Conservation (phyloP, 2,888 invertebrate genomes). For the Caprella mutica region DNA sequence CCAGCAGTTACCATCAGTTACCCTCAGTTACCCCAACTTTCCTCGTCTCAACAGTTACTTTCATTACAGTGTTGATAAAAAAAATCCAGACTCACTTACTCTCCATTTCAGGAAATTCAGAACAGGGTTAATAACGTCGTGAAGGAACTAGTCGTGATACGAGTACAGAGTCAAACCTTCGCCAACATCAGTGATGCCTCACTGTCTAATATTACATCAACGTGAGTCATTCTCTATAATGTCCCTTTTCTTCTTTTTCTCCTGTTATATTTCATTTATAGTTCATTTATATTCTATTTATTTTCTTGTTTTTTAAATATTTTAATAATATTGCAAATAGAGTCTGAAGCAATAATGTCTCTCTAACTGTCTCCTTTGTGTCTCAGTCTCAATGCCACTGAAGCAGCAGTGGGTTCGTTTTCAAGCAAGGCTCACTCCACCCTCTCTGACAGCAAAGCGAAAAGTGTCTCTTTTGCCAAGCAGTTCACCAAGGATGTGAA, state of each 20-base stretch:
- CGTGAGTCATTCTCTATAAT: too few species aligned
- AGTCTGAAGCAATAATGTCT: too few species aligned
- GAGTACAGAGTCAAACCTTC: constrained; percentile 30
- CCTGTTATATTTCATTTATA: too few species aligned
- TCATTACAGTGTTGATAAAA: too few species aligned
- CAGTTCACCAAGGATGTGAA: constrained; percentile 24
- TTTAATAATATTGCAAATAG: too few species aligned
- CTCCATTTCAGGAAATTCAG: constrained; percentile 23
- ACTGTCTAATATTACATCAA: constrained; percentile 21
- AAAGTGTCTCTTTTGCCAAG: constrained; percentile 24
- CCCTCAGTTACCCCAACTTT: too few species aligned
- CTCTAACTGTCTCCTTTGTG: background rate
- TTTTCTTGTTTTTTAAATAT: too few species aligned
- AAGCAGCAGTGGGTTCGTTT: constrained; percentile 15
- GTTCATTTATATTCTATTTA: too few species aligned
- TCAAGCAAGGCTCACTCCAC: constrained; percentile 10
- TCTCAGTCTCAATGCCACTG: constrained; percentile 27
- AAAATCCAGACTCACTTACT: too few species aligned
- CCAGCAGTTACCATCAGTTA: too few species aligned
- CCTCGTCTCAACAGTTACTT: too few species aligned
- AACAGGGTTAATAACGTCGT: constrained; percentile 31
- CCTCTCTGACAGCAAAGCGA: constrained; percentile 12
- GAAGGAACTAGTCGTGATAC: constrained; percentile 30
- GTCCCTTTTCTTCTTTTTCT: too few species aligned
- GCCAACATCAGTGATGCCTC: constrained; percentile 22